Evolutionary conservation across 2,797 vertebrate species (phyloP), one percentile per base, ranked within the genome.

Genomic region (Saxicola maurus): DNA sequence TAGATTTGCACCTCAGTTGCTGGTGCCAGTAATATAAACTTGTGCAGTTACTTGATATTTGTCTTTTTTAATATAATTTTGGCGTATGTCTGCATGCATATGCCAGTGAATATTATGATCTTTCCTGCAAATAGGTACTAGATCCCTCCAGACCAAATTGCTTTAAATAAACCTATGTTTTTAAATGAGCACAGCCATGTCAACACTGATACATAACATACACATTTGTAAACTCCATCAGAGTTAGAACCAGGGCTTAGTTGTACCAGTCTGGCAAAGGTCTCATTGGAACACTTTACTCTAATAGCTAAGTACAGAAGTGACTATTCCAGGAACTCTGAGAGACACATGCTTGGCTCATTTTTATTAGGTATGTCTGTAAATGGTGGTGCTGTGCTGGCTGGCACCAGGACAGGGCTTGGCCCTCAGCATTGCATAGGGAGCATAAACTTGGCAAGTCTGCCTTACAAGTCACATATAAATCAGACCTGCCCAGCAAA

Each of bases 321-420:
- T 49, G 15, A 17, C n/a, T 92, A 83, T 87, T 95, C 73, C 89
- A 75, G 82, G 77, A 94, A 89, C 69, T 69, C 43, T 78, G 66
- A 81, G 60, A 71, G 33, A 67, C 62, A 71, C 49, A 72, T 45
- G 28, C 18, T 71, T 82, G 75, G 40, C 55, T 89, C 56, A 14
- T 69, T 93, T 93, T 89, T 51, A 56, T 69, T 87, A 91, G 86
- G 68, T 80, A 93, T 73, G 33, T 69, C 69, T 75, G 23, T 75
- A 92, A 94, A 78, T 48, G 86, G 69, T 27, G 45, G 37, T 75
- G 42, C 24, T 93, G 37, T 55, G 27, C 48, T 87, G 69, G 20
- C 66, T 95, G 91, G 85, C 87, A 92, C 59, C 73, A 86, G 40
- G 87, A 38, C 6, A 60, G 33, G 37, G 7, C 62, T 93, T 83